phyloP scores from a whole-genome alignment of 2,797 vertebrate species.

The Coregonus suidteri region DNA sequence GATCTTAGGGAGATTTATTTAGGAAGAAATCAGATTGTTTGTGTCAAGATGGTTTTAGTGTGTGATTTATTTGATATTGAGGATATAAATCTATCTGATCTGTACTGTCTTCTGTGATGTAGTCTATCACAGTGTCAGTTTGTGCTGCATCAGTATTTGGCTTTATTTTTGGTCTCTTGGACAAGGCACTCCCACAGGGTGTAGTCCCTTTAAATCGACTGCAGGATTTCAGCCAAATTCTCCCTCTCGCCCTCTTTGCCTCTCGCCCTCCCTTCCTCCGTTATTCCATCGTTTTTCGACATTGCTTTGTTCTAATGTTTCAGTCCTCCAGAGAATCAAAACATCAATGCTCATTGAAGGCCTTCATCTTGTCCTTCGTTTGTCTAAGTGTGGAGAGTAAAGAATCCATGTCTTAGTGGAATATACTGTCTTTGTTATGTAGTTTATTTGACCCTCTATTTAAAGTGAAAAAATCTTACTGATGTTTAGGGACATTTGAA shows the following conservation, averaged over 20 bases:
- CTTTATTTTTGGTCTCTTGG: not conserved
- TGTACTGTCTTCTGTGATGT: not conserved
- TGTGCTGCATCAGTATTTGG: slow-evolving; percentile 4
- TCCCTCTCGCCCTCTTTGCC: not conserved
- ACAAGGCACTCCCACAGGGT: not conserved
- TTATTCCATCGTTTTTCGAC: slow-evolving; percentile 1
- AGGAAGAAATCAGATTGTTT: too few species aligned
- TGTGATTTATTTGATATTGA: slow-evolving; percentile 4
- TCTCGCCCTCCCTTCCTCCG: not conserved
- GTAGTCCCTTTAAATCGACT: not conserved
- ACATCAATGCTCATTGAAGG: not conserved
- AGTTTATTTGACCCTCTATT: not conserved
- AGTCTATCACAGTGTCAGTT: not conserved
- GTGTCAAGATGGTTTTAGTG: slow-evolving; percentile 1
- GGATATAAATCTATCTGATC: not conserved
- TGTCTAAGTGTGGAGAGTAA: not conserved
- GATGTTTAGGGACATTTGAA: not conserved
- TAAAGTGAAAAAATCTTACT: too few species aligned
- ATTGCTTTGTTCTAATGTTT: not conserved
- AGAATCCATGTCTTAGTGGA: not conserved
- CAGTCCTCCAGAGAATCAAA: not conserved
- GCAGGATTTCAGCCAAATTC: not conserved
- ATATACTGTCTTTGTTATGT: too few species aligned
- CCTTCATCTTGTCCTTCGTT: not conserved
- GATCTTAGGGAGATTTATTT: not conserved